phyloP scores from a whole-genome alignment of 2,888 invertebrate species.

The Agriopis marginaria region DNA sequence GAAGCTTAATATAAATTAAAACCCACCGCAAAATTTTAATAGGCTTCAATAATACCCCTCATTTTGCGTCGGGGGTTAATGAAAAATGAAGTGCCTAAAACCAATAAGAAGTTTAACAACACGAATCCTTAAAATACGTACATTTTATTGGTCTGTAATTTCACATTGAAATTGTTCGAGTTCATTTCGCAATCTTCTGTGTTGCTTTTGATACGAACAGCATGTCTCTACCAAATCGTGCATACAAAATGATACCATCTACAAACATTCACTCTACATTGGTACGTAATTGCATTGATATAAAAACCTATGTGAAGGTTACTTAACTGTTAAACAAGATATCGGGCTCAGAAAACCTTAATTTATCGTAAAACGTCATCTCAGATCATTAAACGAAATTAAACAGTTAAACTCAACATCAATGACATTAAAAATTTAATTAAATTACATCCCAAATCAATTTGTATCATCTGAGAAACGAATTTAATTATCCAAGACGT shows the following conservation, averaged over 20 bases:
- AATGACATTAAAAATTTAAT: constrained; percentile 66
- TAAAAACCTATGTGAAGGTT: not conserved
- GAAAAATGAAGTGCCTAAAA: no score
- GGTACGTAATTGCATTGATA: constrained; percentile 40
- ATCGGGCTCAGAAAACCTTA: constrained; percentile 20
- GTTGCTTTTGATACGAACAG: not conserved
- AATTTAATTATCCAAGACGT: constrained; percentile 73
- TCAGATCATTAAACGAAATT: constrained; percentile 52
- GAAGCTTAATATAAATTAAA: no score
- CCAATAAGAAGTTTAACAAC: no score
- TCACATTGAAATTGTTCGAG: not conserved
- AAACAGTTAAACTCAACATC: constrained; percentile 53
- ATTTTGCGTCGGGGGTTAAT: no score
- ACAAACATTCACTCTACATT: constrained; percentile 33
- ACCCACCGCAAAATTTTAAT: no score
- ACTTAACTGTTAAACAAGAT: not conserved
- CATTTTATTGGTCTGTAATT: no score
- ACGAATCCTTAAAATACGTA: no score
- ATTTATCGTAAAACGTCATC: constrained; percentile 18
- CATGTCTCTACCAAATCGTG: constrained; percentile 21
- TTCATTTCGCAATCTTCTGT: constrained; percentile 1
- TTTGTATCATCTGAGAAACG: constrained; percentile 71
- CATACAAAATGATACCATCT: constrained; percentile 46
- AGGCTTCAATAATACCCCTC: no score
- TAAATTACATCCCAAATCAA: constrained; percentile 76